These are phyloP conservation scores for Colletes gigas DNA, from an alignment of 1,140 invertebrate species.

Conservation along the genomic window DNA sequence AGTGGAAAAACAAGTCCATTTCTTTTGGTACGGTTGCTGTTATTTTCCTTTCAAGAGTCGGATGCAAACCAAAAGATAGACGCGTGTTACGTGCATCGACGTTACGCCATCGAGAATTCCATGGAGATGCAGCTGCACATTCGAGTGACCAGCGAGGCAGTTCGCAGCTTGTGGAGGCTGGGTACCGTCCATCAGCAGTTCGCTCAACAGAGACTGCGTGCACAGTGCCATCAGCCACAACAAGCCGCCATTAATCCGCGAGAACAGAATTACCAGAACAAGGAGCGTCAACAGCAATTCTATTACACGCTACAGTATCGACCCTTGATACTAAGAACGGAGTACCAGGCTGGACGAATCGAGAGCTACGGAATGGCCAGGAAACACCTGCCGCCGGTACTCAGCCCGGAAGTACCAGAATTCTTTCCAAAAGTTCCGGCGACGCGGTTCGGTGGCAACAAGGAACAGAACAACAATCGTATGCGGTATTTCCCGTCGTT, in stretches of 20 bases:
- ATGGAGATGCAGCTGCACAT: slow-evolving; percentile 70
- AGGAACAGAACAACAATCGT: slow-evolving; percentile 47
- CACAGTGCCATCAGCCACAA: slow-evolving; percentile 37
- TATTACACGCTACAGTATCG: slow-evolving; percentile 58
- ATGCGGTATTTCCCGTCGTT: slow-evolving; percentile 65
- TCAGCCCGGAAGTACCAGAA: slow-evolving; percentile 76
- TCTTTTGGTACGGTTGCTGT: neutral
- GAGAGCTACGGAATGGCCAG: slow-evolving; percentile 9
- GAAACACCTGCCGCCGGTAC: slow-evolving; percentile 47
- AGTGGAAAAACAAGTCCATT: neutral
- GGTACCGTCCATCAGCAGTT: slow-evolving; percentile 26
- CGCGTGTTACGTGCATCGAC: slow-evolving; percentile 37
- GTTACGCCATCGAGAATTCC: slow-evolving; percentile 66
- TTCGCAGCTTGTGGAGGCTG: slow-evolving; percentile 68
- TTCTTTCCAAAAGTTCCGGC: slow-evolving; percentile 73
- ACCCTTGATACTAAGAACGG: slow-evolving; percentile 43
- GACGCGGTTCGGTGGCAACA: slow-evolving; percentile 31
- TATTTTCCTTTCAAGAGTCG: slow-evolving; percentile 18
- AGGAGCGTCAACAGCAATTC: slow-evolving; percentile 55
- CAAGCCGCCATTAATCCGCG: slow-evolving; percentile 18
- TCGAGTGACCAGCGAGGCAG: slow-evolving; percentile 62
- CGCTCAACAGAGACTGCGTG: slow-evolving; percentile 25
- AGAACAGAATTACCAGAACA: slow-evolving; percentile 11
- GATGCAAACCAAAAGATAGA: neutral
- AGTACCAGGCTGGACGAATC: slow-evolving; percentile 36